Conservation (phyloP, 2,797 vertebrate species). For the Echeneis naucrates region DNA sequence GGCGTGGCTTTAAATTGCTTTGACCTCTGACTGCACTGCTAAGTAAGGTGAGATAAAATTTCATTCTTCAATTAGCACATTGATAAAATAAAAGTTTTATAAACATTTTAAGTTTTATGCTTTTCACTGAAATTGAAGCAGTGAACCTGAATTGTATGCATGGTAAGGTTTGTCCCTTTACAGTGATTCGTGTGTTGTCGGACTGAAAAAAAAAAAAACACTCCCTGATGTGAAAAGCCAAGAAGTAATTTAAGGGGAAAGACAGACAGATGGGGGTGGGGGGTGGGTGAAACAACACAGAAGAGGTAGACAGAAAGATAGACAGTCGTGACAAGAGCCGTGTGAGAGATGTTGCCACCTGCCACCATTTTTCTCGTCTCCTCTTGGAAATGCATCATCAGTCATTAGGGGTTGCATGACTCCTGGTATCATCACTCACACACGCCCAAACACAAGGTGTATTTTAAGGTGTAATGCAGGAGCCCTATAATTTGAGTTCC, state of each 20-base stretch:
- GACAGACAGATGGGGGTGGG: conserved; percentile 53
- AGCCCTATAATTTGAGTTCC: conserved; percentile 76
- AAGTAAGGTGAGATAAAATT: background rate
- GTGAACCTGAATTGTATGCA: background rate
- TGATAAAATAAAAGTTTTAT: background rate
- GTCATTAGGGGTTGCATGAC: conserved; percentile 77
- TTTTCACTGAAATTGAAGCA: background rate
- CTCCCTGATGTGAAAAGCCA: conserved; percentile 31
- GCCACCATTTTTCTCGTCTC: conserved; percentile 78
- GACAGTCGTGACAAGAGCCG: conserved; percentile 64
- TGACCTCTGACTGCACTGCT: conserved; percentile 21
- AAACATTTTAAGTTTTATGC: background rate
- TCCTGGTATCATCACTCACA: conserved; percentile 73
- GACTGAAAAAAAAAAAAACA: conserved; percentile 18
- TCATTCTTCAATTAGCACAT: conserved; percentile 5
- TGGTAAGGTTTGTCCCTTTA: conserved; percentile 1
- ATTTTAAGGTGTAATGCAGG: conserved; percentile 78
- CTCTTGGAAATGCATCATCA: conserved; percentile 82
- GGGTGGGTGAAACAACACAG: conserved; percentile 66
- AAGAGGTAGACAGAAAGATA: conserved; percentile 65
- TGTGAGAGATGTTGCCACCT: conserved; percentile 79
- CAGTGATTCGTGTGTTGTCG: conserved; percentile 13
- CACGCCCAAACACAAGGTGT: conserved; percentile 66
- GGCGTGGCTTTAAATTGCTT: conserved; percentile 36
- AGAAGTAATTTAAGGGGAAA: conserved; percentile 61